These are phyloP conservation scores for Zosterops borbonicus DNA, from an alignment of 2,113 vertebrate genomes.

Conservation along the genomic window DNA sequence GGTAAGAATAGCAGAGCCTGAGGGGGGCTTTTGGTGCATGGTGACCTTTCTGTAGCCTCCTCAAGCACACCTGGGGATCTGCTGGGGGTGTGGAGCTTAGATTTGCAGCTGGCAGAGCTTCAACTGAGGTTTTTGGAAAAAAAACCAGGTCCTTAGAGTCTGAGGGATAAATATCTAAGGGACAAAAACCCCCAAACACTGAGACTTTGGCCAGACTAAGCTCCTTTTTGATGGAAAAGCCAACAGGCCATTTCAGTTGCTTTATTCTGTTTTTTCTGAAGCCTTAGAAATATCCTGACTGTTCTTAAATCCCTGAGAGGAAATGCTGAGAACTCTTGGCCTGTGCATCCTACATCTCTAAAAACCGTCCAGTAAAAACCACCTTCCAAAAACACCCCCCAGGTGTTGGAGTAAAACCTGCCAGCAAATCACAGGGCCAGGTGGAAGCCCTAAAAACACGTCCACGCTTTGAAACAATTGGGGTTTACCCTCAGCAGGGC, in stretches of 20 bases:
- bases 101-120: too few relatives aligned
- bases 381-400: not conserved
- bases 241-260: not conserved
- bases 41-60: too few relatives aligned
- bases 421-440: too few relatives aligned
- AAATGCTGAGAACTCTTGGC: not conserved
- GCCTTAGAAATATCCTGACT: not conserved
- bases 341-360: not conserved
- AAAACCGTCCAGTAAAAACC: not conserved
- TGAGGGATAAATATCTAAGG: too few relatives aligned
- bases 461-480: not conserved
- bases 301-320: not conserved
- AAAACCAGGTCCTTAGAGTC: too few relatives aligned
- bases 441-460: not conserved
- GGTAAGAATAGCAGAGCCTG: not conserved
- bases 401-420: not conserved
- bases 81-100: too few relatives aligned
- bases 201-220: not conserved
- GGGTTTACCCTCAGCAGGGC: not conserved
- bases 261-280: not conserved
- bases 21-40: not conserved
- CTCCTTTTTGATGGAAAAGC: not conserved
- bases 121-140: too few relatives aligned
- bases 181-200: not conserved
- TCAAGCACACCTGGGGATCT: too few relatives aligned